phyloP scores from a whole-genome alignment of 2,888 invertebrate genomes.

The Hymenopus coronatus region DNA sequence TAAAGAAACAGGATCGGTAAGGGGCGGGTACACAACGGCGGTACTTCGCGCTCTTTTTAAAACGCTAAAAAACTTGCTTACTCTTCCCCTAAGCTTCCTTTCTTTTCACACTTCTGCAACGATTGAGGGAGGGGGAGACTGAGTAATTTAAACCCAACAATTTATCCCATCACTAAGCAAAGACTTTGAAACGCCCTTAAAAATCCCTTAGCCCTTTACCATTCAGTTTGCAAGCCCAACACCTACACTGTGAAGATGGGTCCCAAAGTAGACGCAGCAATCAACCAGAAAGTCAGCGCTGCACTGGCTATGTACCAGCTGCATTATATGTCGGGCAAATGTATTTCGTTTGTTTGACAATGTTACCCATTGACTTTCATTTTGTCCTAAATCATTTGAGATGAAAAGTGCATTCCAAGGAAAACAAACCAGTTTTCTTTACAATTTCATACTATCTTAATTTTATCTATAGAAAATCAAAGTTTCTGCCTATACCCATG shows the following conservation, averaged over 20 bases:
- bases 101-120: constrained; percentile 20
- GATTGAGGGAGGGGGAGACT: neutral
- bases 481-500: too few species aligned
- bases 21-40: neutral
- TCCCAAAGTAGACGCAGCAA: neutral
- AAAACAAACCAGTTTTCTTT: too few species aligned
- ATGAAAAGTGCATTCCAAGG: too few species aligned
- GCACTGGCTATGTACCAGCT: neutral
- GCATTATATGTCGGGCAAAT: too few species aligned
- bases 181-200: neutral
- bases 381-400: too few species aligned
- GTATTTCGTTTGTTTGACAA: too few species aligned
- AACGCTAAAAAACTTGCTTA: neutral
- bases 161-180: constrained; percentile 6
- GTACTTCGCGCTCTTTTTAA: constrained; percentile 22
- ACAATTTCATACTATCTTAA: too few species aligned
- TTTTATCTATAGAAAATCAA: too few species aligned
- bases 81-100: neutral
- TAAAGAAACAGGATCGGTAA: neutral
- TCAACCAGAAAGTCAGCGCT: neutral
- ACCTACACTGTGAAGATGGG: neutral
- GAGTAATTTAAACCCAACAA: constrained; percentile 26
- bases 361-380: too few species aligned
- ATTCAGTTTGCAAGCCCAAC: neutral
- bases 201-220: neutral